Evolutionary conservation across 1,140 invertebrate genomes (phyloP).

Genomic region (Riptortus pedestris): DNA sequence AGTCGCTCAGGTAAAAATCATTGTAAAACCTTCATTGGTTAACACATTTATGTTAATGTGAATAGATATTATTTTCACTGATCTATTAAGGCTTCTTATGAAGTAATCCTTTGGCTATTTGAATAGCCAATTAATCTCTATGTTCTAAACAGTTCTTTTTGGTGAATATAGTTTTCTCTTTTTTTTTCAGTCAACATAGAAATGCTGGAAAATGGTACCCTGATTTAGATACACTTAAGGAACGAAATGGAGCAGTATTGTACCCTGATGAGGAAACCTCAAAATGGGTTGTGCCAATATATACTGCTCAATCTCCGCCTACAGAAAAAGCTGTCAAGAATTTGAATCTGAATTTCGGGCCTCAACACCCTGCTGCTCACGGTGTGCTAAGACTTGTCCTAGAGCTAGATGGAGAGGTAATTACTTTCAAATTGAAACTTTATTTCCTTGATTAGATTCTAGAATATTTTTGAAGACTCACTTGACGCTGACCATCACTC

Average conservation of each 20-base stretch:
- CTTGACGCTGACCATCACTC: no score
- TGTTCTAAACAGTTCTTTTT: not conserved
- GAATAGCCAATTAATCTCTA: not conserved
- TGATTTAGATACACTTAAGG: conserved; percentile 47
- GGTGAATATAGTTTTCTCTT: not conserved
- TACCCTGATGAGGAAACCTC: conserved; percentile 39
- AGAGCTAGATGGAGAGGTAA: conserved; percentile 89
- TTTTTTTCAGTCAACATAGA: not conserved
- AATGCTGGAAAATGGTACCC: conserved; percentile 39
- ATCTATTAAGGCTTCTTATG: not conserved
- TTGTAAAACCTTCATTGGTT: not conserved
- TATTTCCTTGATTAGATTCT: not conserved
- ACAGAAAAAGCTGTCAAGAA: conserved; percentile 67
- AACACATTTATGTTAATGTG: not conserved
- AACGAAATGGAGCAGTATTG: conserved; percentile 47
- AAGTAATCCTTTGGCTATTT: not conserved
- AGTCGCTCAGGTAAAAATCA: not conserved
- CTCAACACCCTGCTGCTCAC: conserved; percentile 97
- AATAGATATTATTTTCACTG: not conserved
- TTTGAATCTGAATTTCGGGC: conserved; percentile 88
- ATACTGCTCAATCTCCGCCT: conserved; percentile 34
- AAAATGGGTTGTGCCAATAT: conserved; percentile 33
- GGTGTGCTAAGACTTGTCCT: conserved; percentile 89
- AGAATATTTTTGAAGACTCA: no score
- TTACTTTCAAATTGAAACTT: no score